These are phyloP conservation scores for Hirudinaria manillensis DNA, from an alignment of 2,888 invertebrate species.

Conservation along the genomic window DNA sequence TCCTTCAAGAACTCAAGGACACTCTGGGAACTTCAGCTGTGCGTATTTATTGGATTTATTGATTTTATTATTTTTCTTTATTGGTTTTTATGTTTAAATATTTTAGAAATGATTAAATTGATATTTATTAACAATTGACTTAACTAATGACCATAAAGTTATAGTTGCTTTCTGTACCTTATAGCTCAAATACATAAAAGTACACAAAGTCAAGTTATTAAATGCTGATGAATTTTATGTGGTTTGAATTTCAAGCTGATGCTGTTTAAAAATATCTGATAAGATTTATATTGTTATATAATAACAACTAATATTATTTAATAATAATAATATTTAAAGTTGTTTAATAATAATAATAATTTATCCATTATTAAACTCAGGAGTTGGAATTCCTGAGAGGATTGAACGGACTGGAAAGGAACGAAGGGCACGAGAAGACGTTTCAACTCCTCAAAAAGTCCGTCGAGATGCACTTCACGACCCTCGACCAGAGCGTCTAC, in stretches of 20 bases:
- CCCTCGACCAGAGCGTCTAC: background rate
- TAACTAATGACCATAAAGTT: background rate
- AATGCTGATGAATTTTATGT: too few species aligned
- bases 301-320: too few species aligned
- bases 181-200: too few species aligned
- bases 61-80: background rate
- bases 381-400: conserved; percentile 12
- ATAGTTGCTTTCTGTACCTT: too few species aligned
- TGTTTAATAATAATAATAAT: too few species aligned
- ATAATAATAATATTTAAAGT: too few species aligned
- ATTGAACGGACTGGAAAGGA: background rate
- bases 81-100: background rate
- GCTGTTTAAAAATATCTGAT: too few species aligned
- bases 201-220: too few species aligned
- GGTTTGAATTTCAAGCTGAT: too few species aligned
- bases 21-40: conserved; percentile 64
- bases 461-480: background rate
- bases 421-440: background rate
- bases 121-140: background rate
- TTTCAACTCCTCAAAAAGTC: background rate
- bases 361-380: background rate
- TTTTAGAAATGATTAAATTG: background rate
- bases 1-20: conserved; percentile 73
- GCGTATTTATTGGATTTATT: background rate
- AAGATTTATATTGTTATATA: too few species aligned